Base-by-base conservation (phyloP, 2,888 invertebrate genomes). In the Ochropacha duplaris region DNA sequence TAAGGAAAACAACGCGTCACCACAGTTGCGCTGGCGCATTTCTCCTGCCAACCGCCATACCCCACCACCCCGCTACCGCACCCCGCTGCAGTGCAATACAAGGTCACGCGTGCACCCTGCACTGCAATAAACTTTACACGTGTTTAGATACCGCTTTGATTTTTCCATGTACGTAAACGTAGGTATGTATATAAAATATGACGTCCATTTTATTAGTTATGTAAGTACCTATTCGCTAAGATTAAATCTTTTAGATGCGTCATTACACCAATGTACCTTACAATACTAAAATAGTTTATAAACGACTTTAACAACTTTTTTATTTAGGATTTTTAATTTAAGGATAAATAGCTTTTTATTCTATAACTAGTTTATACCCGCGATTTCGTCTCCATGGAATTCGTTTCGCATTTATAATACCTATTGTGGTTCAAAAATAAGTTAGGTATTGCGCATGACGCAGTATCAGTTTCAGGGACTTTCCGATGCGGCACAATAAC, bases 81-180 rank as follows among this genome's bases (percentile, higher is more conserved):
- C 66, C 59, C 65, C 60, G 50, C 68, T 26, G 63, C 58, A 31
- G 59, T 54, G 52, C 56, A 34, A 5, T 56, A 19, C 56, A 83
- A 87, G 85, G 86, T 77, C 83, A 71, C 82, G 82, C 83, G 74
- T 81, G 83, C 82, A 81, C 77, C 78, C 75, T 67, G 65, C 71
- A 62, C 65, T 57, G 58, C 65, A 65, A 69, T 76, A 80, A 82
- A 80, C 78, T 79, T 73, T 84, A 86, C 90, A 88, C 89, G 90
- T 89, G 88, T 69, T 65, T 58, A 49, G 26, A 36, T 39, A 57
- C 57, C 68, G 55, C 63, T 65, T 62, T 64, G 64, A 66, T 68
- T 64, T 66, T 60, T 66, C 57, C 58, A 55, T 57, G 16, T 1
- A 51, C 28, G 14, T 39, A n/a, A n/a, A n/a, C n/a, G n/a, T n/a